phyloP scores from a whole-genome alignment of 2,888 invertebrate species.

The Clepsis dumicolana region DNA sequence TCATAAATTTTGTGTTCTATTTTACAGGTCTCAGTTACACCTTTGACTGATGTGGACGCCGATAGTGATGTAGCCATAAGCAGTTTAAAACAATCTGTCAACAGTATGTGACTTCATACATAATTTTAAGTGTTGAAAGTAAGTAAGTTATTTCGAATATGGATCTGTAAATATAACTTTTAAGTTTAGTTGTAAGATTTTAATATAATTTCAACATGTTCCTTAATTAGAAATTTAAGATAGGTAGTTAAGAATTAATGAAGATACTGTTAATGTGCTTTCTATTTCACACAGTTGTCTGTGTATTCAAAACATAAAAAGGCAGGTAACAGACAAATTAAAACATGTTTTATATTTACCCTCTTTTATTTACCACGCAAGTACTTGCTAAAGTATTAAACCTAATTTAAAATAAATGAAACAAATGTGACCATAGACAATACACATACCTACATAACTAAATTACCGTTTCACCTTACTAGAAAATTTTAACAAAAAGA shows the following conservation, averaged over 20 bases:
- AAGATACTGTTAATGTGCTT: background rate
- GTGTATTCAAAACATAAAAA: background rate
- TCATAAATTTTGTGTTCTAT: slow-evolving; percentile 32
- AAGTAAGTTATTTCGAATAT: slow-evolving; percentile 36
- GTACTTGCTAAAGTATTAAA: background rate
- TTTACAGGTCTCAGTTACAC: slow-evolving; percentile 74
- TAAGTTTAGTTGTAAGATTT: background rate
- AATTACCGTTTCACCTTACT: background rate
- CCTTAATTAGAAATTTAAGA: background rate
- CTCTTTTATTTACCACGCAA: background rate
- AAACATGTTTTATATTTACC: background rate
- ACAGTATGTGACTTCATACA: slow-evolving; percentile 61
- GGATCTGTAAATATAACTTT: slow-evolving; percentile 39
- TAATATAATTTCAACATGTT: background rate
- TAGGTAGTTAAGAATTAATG: background rate
- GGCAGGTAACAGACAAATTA: slow-evolving; percentile 10
- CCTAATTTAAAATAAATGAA: background rate
- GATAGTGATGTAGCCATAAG: slow-evolving; percentile 61
- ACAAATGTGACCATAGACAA: background rate
- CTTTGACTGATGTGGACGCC: slow-evolving; percentile 63
- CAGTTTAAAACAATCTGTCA: slow-evolving; percentile 66
- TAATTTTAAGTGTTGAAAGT: slow-evolving; percentile 40
- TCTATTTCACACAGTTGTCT: background rate
- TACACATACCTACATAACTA: background rate
- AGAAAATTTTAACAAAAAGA: background rate